A percentile compares a stretch with the other conserved stretches of the same genome.
These are phyloP conservation scores for Hydrotaea cyrtoneurina DNA, from an alignment of 2,888 invertebrate species.

Conservation along the genomic window DNA sequence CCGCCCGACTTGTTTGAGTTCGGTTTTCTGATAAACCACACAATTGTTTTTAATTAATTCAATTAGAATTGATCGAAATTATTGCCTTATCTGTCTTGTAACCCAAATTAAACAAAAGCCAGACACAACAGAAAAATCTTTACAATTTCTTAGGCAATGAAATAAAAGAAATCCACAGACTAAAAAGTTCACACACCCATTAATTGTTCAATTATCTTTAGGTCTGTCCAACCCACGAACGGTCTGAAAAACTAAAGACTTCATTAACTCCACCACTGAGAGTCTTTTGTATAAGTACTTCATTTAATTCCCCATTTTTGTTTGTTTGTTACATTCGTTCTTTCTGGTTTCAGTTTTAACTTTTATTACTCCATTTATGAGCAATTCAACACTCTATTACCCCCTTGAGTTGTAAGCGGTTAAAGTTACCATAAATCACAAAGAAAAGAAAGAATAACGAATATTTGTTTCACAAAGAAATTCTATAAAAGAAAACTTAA, in stretches of 20 bases:
- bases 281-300: slow-evolving; percentile 37
- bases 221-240: neutral
- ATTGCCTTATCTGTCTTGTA: slow-evolving; percentile 54
- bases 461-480: slow-evolving; percentile 46
- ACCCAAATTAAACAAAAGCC: slow-evolving; percentile 47
- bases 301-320: slow-evolving; percentile 12
- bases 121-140: slow-evolving; percentile 23
- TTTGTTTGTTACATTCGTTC: neutral
- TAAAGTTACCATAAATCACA: slow-evolving; percentile 56
- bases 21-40: neutral
- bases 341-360: slow-evolving; percentile 26
- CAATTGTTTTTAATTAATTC: slow-evolving; percentile 29
- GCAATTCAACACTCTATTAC: slow-evolving; percentile 55
- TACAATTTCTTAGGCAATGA: neutral
- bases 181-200: slow-evolving; percentile 60
- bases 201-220: slow-evolving; percentile 51
- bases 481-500: slow-evolving; percentile 29
- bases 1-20: too few species aligned
- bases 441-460: slow-evolving; percentile 32
- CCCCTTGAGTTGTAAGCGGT: neutral
- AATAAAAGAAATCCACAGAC: neutral
- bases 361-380: slow-evolving; percentile 56
- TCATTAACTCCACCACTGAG: slow-evolving; percentile 6
- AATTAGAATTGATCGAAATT: slow-evolving; percentile 35
- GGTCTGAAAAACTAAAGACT: slow-evolving; percentile 5